Evolutionary conservation across 2,797 vertebrate genomes (phyloP).

Genomic region (Cheirogaleus major): DNA sequence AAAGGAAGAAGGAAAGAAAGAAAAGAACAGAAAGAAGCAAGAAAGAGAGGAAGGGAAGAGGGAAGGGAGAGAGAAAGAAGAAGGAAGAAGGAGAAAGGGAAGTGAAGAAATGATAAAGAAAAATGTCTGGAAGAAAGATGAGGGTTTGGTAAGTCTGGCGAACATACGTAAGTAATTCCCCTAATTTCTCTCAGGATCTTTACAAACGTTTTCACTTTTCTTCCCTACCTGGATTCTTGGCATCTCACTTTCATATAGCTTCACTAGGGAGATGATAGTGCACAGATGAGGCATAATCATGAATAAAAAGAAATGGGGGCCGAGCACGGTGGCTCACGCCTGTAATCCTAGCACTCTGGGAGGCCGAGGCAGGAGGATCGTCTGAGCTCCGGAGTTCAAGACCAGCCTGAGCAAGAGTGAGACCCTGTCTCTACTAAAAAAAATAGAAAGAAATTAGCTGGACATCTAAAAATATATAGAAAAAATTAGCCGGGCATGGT

Average conservation of each 20-base stretch:
- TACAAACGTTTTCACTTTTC: neutral
- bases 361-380: too few relatives aligned
- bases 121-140: neutral
- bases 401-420: too few relatives aligned
- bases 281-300: neutral
- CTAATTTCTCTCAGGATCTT: neutral
- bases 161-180: neutral
- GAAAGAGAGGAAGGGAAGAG: neutral
- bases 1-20: neutral
- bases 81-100: neutral
- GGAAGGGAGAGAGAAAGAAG: too few relatives aligned
- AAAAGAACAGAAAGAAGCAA: too few relatives aligned
- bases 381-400: too few relatives aligned
- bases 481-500: too few relatives aligned
- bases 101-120: neutral
- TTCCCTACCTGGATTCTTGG: neutral
- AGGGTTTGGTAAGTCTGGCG: neutral
- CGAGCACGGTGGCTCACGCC: too few relatives aligned
- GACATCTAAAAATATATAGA: too few relatives aligned
- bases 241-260: neutral
- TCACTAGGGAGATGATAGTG: neutral
- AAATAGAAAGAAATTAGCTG: too few relatives aligned
- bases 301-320: neutral
- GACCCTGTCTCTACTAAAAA: too few relatives aligned
- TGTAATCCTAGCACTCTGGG: too few relatives aligned